Percentiles rank a stretch among this genome's conserved stretches.
These are phyloP conservation scores for Drosophila mojavensis DNA, from an alignment of 1,140 invertebrate species.

Conservation along the genomic window DNA sequence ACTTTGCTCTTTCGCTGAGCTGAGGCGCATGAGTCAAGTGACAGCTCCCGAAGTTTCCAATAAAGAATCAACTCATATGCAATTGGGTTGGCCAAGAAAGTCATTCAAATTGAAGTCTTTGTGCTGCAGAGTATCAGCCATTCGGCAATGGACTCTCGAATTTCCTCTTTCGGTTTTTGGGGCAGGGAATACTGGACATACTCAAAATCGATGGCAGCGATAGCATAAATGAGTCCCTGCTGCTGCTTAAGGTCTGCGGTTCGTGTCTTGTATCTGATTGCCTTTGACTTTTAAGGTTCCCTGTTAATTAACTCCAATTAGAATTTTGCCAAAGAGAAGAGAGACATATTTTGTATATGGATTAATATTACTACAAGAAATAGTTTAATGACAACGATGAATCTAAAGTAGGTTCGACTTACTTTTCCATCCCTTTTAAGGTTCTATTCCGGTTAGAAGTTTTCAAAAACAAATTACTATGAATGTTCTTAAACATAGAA, in stretches of 20 bases:
- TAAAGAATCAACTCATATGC: background rate
- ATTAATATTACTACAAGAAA: background rate
- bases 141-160: background rate
- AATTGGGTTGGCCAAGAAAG: no score
- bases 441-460: no score
- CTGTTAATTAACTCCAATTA: constrained; percentile 78
- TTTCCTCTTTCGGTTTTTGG: constrained; percentile 1
- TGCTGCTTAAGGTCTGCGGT: constrained; percentile 53
- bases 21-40: background rate
- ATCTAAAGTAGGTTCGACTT: no score
- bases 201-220: constrained; percentile 77
- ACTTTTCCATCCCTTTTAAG: no score
- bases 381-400: no score
- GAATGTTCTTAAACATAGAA: no score
- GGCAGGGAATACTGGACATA: constrained; percentile 68
- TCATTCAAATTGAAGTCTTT: background rate
- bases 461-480: no score
- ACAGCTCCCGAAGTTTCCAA: background rate
- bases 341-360: background rate
- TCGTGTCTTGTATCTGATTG: constrained; percentile 76
- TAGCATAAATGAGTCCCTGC: constrained; percentile 58
- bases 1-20: background rate
- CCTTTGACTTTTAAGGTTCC: constrained; percentile 47
- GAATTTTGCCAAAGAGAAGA: constrained; percentile 46
- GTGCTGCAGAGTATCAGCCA: background rate